Conservation (phyloP, 2,797 vertebrate genomes). For the Myiotriccus ornatus region DNA sequence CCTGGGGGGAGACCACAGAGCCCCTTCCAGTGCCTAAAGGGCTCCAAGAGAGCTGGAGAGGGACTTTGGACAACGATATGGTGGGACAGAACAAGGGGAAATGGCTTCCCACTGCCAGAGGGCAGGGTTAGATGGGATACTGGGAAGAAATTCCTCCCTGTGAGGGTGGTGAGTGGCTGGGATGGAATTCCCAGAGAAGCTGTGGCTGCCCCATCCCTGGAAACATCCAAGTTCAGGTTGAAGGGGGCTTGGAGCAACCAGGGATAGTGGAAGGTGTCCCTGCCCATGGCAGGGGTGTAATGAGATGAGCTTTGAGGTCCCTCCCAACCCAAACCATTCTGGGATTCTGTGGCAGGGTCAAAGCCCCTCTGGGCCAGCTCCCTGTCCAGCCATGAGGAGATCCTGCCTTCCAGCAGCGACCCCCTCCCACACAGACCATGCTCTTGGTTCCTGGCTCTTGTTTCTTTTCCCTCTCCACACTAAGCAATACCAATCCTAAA, state of each 20-base stretch:
- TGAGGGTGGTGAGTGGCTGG: accelerated
- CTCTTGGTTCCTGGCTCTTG: not conserved
- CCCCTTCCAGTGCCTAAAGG: not conserved
- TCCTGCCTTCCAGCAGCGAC: not conserved
- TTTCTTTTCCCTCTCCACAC: not conserved
- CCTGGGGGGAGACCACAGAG: not conserved
- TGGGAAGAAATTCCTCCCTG: not conserved
- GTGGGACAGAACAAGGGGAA: not conserved
- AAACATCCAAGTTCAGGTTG: not conserved
- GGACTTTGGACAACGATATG: accelerated
- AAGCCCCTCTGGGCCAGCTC: not conserved
- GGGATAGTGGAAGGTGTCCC: not conserved
- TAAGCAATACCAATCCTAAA: not conserved
- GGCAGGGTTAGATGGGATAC: accelerated
- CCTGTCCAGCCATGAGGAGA: not conserved
- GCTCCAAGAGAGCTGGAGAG: not conserved
- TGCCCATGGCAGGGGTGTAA: not conserved
- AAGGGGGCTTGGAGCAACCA: accelerated
- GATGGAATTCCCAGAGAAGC: not conserved
- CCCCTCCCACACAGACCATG: accelerated
- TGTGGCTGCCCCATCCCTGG: not conserved
- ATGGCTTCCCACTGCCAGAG: not conserved
- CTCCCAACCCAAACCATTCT: not conserved
- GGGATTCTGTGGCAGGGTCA: not conserved
- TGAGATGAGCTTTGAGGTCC: not conserved